Evolutionary conservation across 1,140 invertebrate genomes (phyloP).

Genomic region (Bombus haemorrhoidalis): DNA sequence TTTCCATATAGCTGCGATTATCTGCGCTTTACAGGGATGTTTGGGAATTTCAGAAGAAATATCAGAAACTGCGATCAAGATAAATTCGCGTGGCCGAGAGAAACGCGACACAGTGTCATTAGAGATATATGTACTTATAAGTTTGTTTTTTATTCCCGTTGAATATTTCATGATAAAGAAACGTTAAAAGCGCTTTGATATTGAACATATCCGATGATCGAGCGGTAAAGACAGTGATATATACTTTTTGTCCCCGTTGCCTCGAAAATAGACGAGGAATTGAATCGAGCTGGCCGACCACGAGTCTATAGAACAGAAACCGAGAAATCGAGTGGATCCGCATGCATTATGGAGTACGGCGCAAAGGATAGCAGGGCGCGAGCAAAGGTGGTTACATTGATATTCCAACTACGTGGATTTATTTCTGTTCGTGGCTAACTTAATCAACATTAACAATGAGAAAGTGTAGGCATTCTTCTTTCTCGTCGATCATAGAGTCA

Average conservation of each 20-base stretch:
- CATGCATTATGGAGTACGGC: slow-evolving; percentile 30
- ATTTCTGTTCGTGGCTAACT: neutral
- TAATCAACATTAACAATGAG: slow-evolving; percentile 37
- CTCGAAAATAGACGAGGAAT: slow-evolving; percentile 4
- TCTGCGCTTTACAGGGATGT: neutral
- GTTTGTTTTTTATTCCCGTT: neutral
- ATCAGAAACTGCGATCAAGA: neutral
- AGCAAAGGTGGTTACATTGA: slow-evolving; percentile 14
- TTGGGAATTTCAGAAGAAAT: neutral
- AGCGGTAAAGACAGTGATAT: slow-evolving; percentile 2
- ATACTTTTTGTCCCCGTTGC: neutral
- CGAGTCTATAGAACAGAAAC: neutral
- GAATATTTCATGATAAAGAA: slow-evolving; percentile 28
- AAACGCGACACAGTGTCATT: neutral
- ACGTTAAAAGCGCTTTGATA: neutral
- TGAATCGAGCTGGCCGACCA: neutral
- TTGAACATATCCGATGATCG: neutral
- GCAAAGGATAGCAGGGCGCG: neutral
- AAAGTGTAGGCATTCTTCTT: neutral
- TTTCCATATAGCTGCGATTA: neutral
- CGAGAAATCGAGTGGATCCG: slow-evolving; percentile 21
- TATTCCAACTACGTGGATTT: slow-evolving; percentile 21
- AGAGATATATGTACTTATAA: no score
- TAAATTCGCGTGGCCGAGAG: neutral
- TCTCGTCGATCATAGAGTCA: neutral